A percentile compares a stretch with the other conserved stretches of the same genome.
Conservation (phyloP, 1,140 invertebrate species). For the Homalodisca vitripennis region DNA sequence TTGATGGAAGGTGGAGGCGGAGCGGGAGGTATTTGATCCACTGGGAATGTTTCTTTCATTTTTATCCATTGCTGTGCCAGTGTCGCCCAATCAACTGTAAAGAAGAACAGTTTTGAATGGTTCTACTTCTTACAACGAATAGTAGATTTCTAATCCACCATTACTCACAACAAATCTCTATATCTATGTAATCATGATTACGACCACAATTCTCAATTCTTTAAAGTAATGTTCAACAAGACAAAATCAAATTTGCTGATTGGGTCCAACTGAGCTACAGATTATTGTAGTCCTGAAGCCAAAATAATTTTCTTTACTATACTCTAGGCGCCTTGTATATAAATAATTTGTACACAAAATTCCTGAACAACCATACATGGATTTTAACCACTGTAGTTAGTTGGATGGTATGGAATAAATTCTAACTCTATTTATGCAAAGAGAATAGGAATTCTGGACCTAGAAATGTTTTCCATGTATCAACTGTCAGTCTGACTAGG, state of each 20-base stretch:
- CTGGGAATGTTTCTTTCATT: constrained; percentile 76
- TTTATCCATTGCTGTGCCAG: constrained; percentile 97
- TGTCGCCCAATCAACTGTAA: constrained; percentile 88
- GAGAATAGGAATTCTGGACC: too few relatives aligned
- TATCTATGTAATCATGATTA: not conserved
- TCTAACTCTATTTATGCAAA: too few relatives aligned
- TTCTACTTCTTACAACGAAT: not conserved
- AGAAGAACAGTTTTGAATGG: constrained; percentile 30
- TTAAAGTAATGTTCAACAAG: not conserved
- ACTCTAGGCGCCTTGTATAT: too few relatives aligned
- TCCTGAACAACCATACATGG: too few relatives aligned
- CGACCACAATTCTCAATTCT: not conserved
- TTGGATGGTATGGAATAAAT: too few relatives aligned
- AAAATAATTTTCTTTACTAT: too few relatives aligned
- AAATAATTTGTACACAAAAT: too few relatives aligned
- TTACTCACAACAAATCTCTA: not conserved
- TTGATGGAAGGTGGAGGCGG: constrained; percentile 48
- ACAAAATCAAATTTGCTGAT: not conserved
- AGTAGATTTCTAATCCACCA: not conserved
- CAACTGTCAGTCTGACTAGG: too few relatives aligned
- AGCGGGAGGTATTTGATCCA: constrained; percentile 51
- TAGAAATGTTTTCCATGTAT: too few relatives aligned
- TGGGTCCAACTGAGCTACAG: not conserved
- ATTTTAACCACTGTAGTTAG: too few relatives aligned
- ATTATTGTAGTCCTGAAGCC: not conserved